A percentile compares a stretch with the other conserved stretches of the same genome.
phyloP scores from a whole-genome alignment of 64 coral and sea anemone genomes.

The Catalaphyllia jardinei region DNA sequence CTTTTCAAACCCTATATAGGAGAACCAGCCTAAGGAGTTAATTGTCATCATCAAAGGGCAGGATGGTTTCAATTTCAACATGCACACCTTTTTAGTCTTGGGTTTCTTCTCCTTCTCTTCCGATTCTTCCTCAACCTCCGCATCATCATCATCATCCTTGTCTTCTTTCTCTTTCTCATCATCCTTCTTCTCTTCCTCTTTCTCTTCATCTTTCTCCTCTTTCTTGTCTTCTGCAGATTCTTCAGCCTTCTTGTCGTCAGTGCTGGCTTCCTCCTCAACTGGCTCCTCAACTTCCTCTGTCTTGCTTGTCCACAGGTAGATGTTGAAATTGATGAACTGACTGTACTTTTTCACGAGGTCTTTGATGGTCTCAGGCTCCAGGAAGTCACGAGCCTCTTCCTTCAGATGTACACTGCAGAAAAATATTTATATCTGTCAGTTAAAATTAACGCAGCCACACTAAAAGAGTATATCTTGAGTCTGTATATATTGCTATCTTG shows the following conservation, averaged over 20 bases:
- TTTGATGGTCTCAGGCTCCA: conserved; percentile 95
- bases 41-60: not conserved
- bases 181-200: conserved; percentile 59
- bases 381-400: conserved; percentile 94
- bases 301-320: conserved; percentile 98
- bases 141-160: conserved; percentile 82
- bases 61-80: not conserved
- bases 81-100: conserved; percentile 89
- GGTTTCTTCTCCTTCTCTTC: conserved; percentile 98
- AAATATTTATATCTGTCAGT: not conserved
- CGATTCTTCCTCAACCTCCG: conserved; percentile 86
- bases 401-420: conserved; percentile 87
- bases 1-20: too few relatives aligned
- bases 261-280: conserved; percentile 80
- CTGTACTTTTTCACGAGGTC: conserved; percentile 96
- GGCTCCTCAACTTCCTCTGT: conserved; percentile 93
- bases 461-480: too few relatives aligned
- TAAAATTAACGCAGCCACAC: not conserved
- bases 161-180: conserved; percentile 68
- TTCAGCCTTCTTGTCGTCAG: conserved; percentile 54
- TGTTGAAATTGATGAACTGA: conserved; percentile 99
- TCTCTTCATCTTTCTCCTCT: conserved; percentile 62
- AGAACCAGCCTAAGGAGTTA: not conserved
- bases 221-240: conserved; percentile 53
- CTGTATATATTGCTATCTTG: not conserved